A percentile compares a stretch with the other conserved stretches of the same genome.
These are phyloP conservation scores for Petroica traversi DNA, from an alignment of 2,113 vertebrate genomes.

Conservation along the genomic window DNA sequence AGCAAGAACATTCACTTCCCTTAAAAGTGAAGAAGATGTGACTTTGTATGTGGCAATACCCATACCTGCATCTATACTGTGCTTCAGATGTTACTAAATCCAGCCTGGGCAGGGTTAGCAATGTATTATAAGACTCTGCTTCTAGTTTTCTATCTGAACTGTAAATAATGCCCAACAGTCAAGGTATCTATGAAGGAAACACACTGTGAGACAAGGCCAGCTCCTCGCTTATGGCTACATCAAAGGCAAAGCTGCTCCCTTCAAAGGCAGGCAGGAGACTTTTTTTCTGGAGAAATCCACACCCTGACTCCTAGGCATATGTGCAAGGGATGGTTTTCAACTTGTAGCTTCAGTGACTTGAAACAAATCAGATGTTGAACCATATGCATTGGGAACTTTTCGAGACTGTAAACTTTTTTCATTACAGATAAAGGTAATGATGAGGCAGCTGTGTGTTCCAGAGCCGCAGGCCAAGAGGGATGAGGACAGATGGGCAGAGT, in stretches of 20 bases:
- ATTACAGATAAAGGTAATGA: neutral
- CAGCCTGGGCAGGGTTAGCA: neutral
- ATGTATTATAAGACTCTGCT: neutral
- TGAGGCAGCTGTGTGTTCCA: neutral
- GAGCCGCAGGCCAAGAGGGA: neutral
- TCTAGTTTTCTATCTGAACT: neutral
- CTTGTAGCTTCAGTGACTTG: constrained; percentile 47
- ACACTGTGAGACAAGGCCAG: neutral
- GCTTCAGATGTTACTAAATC: neutral
- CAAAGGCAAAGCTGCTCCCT: constrained; percentile 41
- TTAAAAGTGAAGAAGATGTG: neutral
- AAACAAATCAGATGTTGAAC: constrained; percentile 66
- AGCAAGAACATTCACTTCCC: neutral
- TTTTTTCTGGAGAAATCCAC: neutral
- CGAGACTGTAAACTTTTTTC: neutral
- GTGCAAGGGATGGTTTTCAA: neutral
- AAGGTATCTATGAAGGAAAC: neutral
- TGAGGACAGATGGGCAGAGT: neutral
- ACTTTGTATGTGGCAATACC: neutral
- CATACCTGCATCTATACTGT: neutral
- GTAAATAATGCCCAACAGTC: neutral
- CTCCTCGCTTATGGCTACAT: neutral
- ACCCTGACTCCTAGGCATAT: constrained; percentile 21
- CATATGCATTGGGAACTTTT: constrained; percentile 35
- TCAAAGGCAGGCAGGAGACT: constrained; percentile 19